Base-by-base conservation (phyloP, 1,140 invertebrate genomes). In the Aporrectodea caliginosa region DNA sequence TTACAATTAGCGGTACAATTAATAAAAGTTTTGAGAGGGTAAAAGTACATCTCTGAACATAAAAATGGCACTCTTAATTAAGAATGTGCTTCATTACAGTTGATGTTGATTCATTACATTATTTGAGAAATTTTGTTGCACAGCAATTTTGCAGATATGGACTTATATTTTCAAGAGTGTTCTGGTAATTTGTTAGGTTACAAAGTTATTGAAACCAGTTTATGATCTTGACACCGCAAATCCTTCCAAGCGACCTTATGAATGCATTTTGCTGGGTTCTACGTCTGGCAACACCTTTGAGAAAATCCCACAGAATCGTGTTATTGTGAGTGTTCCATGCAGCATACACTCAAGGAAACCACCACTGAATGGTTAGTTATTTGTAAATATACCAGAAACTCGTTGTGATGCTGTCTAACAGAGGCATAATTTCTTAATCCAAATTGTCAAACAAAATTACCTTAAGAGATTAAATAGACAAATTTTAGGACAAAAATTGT, bases 321-420 rank as follows among this genome's bases (percentile, higher is more conserved):
- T 94, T 31, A 86, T 97, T 73, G 85, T 93, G 16, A 96, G 94
- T 88, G 88, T 97, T n/a, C 95, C 96, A 0, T 96, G 94, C 89
- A 92, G 93, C 34, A 89, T 96, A 73, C 95, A 97, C 90, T 97
- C 95, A 14, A 94, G 96, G 84, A 98, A 98, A 89, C 95, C 95
- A 75, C 93, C 93, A 2, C 84, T 95, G 35, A 82, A 87, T 83
- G 90, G 91, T 90, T 82, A 83, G 72, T 76, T n/a, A 78, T 75
- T 75, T n/a, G 34, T n/a, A 58, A 58, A 58, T 58, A 58, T 58
- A 58, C 22, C 22, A 12, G 6, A 22, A 58, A 58, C 43, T 58
- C 6, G 43, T 58, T n/a, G n/a, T n/a, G n/a, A n/a, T n/a, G n/a
- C n/a, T n/a, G n/a, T n/a, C n/a, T n/a, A n/a, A n/a, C n/a, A n/a